Evolutionary conservation across 2,888 invertebrate genomes (phyloP), one percentile per base, ranked within the genome.

Genomic region (Xestobium rufovillosum): DNA sequence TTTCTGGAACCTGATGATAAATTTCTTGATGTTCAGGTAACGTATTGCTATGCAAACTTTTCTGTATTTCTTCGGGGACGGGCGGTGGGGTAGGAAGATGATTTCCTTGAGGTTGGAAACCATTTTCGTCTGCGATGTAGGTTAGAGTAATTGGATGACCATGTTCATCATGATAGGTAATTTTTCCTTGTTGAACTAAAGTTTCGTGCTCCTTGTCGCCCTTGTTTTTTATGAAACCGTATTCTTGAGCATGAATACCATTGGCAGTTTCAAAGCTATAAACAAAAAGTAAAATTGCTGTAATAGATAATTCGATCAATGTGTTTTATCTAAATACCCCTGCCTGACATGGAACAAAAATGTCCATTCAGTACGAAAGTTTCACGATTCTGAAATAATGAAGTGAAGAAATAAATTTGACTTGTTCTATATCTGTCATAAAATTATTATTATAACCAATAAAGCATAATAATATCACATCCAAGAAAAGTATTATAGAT

Each of bases 41-140:
- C 8, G 41, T 41, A 17, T 43, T 45, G 36, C 47, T 74, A n/a
- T 77, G 77, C 42, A 80, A 60, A 17, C 80, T 73, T 48, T 76
- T 75, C 52, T 77, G 76, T 44, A 84, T 83, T 51, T 78, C 83
- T 28, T 74, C 69, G 2, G 86, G 84, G 47, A 84, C 78, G 6
- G 86, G 83, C n/a, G 85, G 86, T 3, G 86, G 82, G 4, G 85
- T 86, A 9, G 86, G 86, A 28, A 86, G 66, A 61, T 86, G 85
- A 31, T 77, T 80, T 23, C 86, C 85, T 62, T 59, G 54, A 2
- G 61, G 56, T 38, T 57, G 69, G 50, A 71, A 71, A 59, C 83
- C 83, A 52, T 80, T 76, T 60, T 83, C 83, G 53, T 83, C 83
- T 53, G 83, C 82, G 32, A 74, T 68, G 68, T 83, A 84, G 19